These are phyloP conservation scores for Odontothrips loti DNA, from an alignment of 2,888 invertebrate genomes.

Conservation along the genomic window DNA sequence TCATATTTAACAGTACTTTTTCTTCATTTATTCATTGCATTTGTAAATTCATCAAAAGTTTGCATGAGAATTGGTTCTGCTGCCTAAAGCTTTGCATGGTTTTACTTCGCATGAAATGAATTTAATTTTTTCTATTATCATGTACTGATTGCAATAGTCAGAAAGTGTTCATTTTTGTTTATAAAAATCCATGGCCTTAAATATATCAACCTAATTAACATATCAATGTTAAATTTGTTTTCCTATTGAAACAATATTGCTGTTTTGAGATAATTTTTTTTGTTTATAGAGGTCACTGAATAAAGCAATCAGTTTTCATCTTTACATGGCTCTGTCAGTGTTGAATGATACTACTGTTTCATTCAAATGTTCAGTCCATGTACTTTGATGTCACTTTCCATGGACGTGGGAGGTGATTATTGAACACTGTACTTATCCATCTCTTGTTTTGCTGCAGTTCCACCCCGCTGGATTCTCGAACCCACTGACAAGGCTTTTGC, in stretches of 20 bases:
- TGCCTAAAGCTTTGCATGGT: constrained; percentile 43
- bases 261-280: neutral
- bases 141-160: constrained; percentile 37
- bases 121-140: too few species aligned
- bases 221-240: too few species aligned
- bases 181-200: neutral
- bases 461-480: constrained; percentile 92
- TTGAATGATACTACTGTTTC: constrained; percentile 30
- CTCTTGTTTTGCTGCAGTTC: constrained; percentile 63
- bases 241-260: too few species aligned
- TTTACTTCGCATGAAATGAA: constrained; percentile 39
- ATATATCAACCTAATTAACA: neutral
- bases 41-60: too few species aligned
- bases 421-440: constrained; percentile 39
- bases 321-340: constrained; percentile 30
- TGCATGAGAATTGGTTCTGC: constrained; percentile 34
- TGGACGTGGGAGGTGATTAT: constrained; percentile 35
- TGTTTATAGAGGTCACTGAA: neutral
- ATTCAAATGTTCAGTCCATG: neutral
- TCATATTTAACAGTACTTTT: too few species aligned
- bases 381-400: constrained; percentile 37
- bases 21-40: too few species aligned
- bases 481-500: constrained; percentile 94
- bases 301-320: constrained; percentile 34
- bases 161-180: neutral